These are phyloP conservation scores for Poeciliopsis turneri DNA, from an alignment of 2,797 vertebrate species.

Conservation along the genomic window DNA sequence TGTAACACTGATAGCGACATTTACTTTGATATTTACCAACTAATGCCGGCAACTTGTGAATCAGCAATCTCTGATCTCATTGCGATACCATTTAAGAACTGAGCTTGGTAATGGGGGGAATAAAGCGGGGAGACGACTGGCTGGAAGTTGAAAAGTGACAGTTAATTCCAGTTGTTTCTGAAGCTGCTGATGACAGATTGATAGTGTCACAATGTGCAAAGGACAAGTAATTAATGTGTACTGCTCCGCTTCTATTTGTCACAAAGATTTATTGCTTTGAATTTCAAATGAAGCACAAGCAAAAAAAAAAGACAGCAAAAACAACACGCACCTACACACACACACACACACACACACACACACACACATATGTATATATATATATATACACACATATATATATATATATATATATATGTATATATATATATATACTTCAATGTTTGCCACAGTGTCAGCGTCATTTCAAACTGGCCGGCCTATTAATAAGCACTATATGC, in stretches of 20 bases:
- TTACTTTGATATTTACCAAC: conserved; percentile 59
- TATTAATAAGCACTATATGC: conserved; percentile 56
- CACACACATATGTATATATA: background rate
- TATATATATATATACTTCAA: conserved; percentile 39
- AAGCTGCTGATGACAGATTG: conserved; percentile 75
- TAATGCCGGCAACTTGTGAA: conserved; percentile 25
- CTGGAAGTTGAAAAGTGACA: conserved; percentile 74
- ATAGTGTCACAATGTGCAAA: conserved; percentile 73
- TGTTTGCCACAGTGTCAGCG: conserved; percentile 60
- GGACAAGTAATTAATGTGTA: conserved; percentile 78
- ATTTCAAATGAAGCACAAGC: conserved; percentile 47
- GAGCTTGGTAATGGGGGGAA: conserved; percentile 63
- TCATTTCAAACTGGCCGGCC: conserved; percentile 46
- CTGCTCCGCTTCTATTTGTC: conserved; percentile 58
- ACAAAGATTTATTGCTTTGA: conserved; percentile 63
- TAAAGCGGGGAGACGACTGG: conserved; percentile 65
- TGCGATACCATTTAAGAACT: conserved; percentile 51
- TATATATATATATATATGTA: conserved; percentile 9
- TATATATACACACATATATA: conserved; percentile 8
- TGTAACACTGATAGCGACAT: conserved; percentile 39
- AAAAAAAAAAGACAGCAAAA: conserved; percentile 16
- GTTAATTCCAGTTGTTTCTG: conserved; percentile 73
- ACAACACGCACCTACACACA: background rate
- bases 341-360: background rate
- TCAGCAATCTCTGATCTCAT: conserved; percentile 35